phyloP scores from a whole-genome alignment of 2,888 invertebrate genomes.

The Drosophila trichaetosa region DNA sequence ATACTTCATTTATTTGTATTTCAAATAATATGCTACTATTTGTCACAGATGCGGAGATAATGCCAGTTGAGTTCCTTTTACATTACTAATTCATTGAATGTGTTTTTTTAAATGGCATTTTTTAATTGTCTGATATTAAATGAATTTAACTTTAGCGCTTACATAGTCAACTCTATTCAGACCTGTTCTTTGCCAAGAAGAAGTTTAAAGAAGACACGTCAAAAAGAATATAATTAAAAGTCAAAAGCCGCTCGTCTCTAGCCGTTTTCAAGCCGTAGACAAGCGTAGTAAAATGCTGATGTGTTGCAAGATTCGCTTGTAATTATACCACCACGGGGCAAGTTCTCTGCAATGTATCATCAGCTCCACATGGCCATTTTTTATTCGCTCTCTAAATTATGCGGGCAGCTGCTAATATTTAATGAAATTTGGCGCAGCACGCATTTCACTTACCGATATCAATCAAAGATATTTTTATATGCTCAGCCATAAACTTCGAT shows the following conservation, averaged over 20 bases:
- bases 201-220: slow-evolving; percentile 13
- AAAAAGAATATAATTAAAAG: slow-evolving; percentile 44
- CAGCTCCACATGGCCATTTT: slow-evolving; percentile 58
- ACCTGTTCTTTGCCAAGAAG: slow-evolving; percentile 2
- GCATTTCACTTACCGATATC: slow-evolving; percentile 68
- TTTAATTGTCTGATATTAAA: not conserved
- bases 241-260: slow-evolving; percentile 38
- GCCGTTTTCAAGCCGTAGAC: slow-evolving; percentile 12
- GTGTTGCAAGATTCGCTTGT: slow-evolving; percentile 36
- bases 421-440: slow-evolving; percentile 62
- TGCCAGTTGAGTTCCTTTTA: not conserved
- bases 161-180: slow-evolving; percentile 8
- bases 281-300: slow-evolving; percentile 22
- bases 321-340: slow-evolving; percentile 46
- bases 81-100: no score
- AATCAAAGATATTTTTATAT: slow-evolving; percentile 61
- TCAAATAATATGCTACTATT: not conserved
- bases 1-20: not conserved
- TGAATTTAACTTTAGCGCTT: not conserved
- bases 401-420: slow-evolving; percentile 54
- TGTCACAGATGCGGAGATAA: not conserved
- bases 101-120: not conserved
- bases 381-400: slow-evolving; percentile 49
- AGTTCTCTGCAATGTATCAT: slow-evolving; percentile 21
- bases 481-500: slow-evolving; percentile 62